phyloP scores from a whole-genome alignment of 2,113 vertebrate genomes.

The Toxotes chatareus region DNA sequence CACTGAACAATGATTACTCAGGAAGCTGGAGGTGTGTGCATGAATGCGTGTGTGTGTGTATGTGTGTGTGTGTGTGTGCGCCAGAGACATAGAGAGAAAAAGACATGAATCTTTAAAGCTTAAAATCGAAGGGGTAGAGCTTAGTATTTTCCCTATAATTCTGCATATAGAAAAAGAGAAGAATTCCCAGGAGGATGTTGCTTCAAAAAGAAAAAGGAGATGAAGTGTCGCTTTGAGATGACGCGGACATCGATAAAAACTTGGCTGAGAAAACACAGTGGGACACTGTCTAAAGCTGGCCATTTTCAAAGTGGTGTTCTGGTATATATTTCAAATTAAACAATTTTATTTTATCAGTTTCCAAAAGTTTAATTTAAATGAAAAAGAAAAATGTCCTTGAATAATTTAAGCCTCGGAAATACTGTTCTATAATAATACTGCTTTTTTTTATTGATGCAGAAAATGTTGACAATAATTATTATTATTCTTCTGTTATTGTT shows the following conservation, averaged over 20 bases:
- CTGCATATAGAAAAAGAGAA: slow-evolving; percentile 10
- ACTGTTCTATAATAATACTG: not conserved
- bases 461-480: not conserved
- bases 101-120: slow-evolving; percentile 3
- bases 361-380: not conserved
- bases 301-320: not conserved
- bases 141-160: slow-evolving; percentile 37
- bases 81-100: not conserved
- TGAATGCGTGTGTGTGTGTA: slow-evolving; percentile 26
- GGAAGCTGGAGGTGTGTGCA: slow-evolving; percentile 58
- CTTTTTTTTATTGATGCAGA: not conserved
- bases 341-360: slow-evolving; percentile 9
- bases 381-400: not conserved
- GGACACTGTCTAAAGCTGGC: not conserved
- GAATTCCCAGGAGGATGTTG: slow-evolving; percentile 1
- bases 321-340: not conserved
- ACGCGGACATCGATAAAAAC: slow-evolving; percentile 24
- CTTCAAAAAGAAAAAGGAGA: slow-evolving; percentile 22
- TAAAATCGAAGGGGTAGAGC: not conserved
- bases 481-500: not conserved
- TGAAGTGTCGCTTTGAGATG: slow-evolving; percentile 37
- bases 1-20: slow-evolving; percentile 80
- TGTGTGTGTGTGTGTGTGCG: slow-evolving; percentile 23
- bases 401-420: not conserved
- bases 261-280: not conserved